A percentile compares a stretch with the other conserved stretches of the same genome.
phyloP scores from a whole-genome alignment of 2,888 invertebrate genomes.

The Actias luna region DNA sequence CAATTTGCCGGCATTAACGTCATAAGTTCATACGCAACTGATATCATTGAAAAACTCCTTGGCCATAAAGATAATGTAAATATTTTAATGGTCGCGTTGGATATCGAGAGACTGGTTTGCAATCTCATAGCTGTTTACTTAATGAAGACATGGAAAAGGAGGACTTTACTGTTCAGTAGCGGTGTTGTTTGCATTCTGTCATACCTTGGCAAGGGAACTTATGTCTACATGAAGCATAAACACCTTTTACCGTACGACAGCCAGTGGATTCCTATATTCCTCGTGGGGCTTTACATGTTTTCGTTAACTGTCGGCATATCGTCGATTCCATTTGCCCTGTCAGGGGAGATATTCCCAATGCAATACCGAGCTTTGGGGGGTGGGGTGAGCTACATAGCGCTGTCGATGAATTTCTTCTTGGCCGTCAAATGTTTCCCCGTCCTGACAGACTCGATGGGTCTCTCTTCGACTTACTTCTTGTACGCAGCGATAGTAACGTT shows the following conservation, averaged over 20 bases:
- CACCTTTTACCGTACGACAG: constrained; percentile 52
- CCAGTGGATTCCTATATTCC: constrained; percentile 72
- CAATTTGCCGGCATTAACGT: constrained; percentile 88
- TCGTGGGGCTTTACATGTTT: constrained; percentile 80
- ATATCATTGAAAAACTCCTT: constrained; percentile 82
- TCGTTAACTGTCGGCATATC: constrained; percentile 83
- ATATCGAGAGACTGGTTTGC: constrained; percentile 82
- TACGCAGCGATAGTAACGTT: constrained; percentile 81
- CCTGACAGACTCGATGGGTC: constrained; percentile 75
- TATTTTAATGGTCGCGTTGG: constrained; percentile 84
- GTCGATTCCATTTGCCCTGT: constrained; percentile 87
- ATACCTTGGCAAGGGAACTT: constrained; percentile 78
- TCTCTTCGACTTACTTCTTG: constrained; percentile 81
- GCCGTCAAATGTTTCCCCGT: constrained; percentile 85
- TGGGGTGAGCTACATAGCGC: constrained; percentile 83
- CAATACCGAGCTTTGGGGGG: constrained; percentile 84
- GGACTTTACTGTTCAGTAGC: constrained; percentile 82
- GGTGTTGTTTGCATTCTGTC: constrained; percentile 81
- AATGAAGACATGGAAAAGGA: constrained; percentile 81
- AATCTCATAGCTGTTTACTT: constrained; percentile 83
- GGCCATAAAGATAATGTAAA: constrained; percentile 83
- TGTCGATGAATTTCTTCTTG: constrained; percentile 84
- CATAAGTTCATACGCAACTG: constrained; percentile 85
- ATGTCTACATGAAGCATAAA: constrained; percentile 62
- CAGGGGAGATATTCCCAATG: constrained; percentile 86